phyloP scores from a whole-genome alignment of 2,113 vertebrate species.

The Solea senegalensis region DNA sequence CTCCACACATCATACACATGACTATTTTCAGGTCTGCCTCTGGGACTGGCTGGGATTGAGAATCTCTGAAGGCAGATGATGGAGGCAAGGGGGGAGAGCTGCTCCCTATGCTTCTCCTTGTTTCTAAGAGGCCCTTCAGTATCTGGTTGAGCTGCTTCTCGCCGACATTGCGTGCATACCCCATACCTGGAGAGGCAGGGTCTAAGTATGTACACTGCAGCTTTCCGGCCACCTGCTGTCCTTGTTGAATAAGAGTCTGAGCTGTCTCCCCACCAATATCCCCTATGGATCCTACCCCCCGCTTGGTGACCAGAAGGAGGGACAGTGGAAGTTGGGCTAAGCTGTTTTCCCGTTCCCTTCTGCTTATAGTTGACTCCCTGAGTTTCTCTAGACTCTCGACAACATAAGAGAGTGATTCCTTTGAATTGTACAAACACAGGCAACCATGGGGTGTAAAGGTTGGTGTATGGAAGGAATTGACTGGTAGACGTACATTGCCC shows the following conservation, averaged over 20 bases:
- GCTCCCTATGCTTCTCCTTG: constrained; percentile 83
- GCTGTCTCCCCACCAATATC: constrained; percentile 91
- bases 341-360: constrained; percentile 89
- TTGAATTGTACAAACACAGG: constrained; percentile 97
- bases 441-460: constrained; percentile 96
- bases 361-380: constrained; percentile 85
- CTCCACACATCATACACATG: constrained; percentile 96
- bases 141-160: constrained; percentile 93
- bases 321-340: constrained; percentile 86
- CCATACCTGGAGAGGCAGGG: constrained; percentile 88
- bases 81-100: constrained; percentile 79
- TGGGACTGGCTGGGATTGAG: constrained; percentile 73
- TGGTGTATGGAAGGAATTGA: constrained; percentile 95
- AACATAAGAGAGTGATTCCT: constrained; percentile 94
- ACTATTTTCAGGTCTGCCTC: constrained; percentile 90
- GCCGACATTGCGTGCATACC: constrained; percentile 90
- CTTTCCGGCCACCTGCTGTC: constrained; percentile 90
- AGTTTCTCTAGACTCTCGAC: constrained; percentile 95
- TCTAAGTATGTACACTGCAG: constrained; percentile 91
- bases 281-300: constrained; percentile 85
- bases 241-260: constrained; percentile 92
- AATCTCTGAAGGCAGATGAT: constrained; percentile 84
- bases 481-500: constrained; percentile 94
- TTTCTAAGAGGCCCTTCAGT: constrained; percentile 88
- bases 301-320: constrained; percentile 89